These are phyloP conservation scores for Crioceris asparagi DNA, from an alignment of 2,888 invertebrate species.

Conservation along the genomic window DNA sequence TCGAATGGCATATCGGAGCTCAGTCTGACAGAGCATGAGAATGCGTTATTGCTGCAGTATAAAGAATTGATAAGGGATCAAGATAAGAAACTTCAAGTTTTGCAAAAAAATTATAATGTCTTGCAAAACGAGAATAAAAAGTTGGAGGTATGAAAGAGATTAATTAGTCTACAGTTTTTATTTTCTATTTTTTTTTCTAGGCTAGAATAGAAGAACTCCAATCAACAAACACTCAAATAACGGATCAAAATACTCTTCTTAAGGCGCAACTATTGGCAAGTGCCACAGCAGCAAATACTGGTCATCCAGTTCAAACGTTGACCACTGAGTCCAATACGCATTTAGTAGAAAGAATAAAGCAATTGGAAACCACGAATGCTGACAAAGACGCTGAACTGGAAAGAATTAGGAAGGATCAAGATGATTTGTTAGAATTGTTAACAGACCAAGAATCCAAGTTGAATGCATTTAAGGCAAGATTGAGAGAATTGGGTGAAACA, in stretches of 20 bases:
- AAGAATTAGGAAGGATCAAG: slow-evolving; percentile 75
- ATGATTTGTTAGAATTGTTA: slow-evolving; percentile 79
- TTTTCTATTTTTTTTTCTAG: slow-evolving; percentile 25
- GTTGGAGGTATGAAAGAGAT: slow-evolving; percentile 39
- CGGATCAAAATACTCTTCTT: slow-evolving; percentile 78
- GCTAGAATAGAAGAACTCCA: slow-evolving; percentile 54
- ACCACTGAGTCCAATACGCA: not conserved
- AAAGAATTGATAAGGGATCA: slow-evolving; percentile 87
- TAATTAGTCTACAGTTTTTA: not conserved
- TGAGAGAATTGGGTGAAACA: slow-evolving; percentile 34
- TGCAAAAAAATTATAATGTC: slow-evolving; percentile 30
- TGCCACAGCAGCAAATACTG: slow-evolving; percentile 16
- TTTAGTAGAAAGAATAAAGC: slow-evolving; percentile 4
- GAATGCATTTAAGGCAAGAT: slow-evolving; percentile 30
- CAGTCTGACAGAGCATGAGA: slow-evolving; percentile 40
- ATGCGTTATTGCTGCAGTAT: slow-evolving; percentile 58
- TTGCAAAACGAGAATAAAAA: slow-evolving; percentile 31
- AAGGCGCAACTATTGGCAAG: slow-evolving; percentile 53
- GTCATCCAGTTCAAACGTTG: slow-evolving; percentile 3
- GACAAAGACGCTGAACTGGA: slow-evolving; percentile 28
- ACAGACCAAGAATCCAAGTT: slow-evolving; percentile 67
- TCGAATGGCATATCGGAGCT: slow-evolving; percentile 42
- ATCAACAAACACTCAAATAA: slow-evolving; percentile 61
- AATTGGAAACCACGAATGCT: slow-evolving; percentile 19
- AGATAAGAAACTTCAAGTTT: slow-evolving; percentile 56